phyloP scores from a whole-genome alignment of 2,888 invertebrate genomes.

The Ctenicera cuprea region DNA sequence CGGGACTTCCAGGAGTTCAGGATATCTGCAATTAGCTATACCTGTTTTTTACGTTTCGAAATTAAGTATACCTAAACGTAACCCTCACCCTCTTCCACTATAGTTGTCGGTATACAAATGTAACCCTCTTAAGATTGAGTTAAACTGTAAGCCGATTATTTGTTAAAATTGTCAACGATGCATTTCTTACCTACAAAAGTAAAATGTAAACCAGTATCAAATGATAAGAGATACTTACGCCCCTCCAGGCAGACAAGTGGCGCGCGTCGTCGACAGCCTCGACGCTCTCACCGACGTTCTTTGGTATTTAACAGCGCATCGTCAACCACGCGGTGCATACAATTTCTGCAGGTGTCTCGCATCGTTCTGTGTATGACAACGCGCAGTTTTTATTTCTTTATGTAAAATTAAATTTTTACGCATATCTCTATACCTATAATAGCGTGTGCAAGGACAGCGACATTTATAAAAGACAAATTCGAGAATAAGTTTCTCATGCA shows the following conservation, averaged over 20 bases:
- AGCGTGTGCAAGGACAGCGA: conserved; percentile 5
- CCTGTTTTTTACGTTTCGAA: background rate
- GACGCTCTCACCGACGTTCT: conserved; percentile 65
- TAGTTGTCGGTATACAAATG: background rate
- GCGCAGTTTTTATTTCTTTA: conserved; percentile 4
- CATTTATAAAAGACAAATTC: conserved; percentile 2
- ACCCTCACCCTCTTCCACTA: background rate
- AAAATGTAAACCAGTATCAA: conserved; percentile 65
- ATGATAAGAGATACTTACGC: conserved; percentile 68
- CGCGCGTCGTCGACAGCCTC: conserved; percentile 67
- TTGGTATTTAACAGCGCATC: conserved; percentile 69
- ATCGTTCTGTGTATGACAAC: conserved; percentile 39
- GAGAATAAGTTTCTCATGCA: conserved; percentile 29
- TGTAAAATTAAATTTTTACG: conserved; percentile 12
- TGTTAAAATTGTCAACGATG: conserved; percentile 15
- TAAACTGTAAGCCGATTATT: conserved; percentile 1
- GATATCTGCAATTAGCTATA: too few relatives aligned
- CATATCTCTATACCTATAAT: too few relatives aligned
- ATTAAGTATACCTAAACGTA: too few relatives aligned
- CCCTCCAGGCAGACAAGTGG: conserved; percentile 66
- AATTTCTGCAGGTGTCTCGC: conserved; percentile 62
- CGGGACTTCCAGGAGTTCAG: too few relatives aligned
- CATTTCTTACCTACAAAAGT: conserved; percentile 53
- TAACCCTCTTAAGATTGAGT: background rate
- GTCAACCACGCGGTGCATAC: conserved; percentile 66